Percentiles rank a stretch among this genome's conserved stretches.
phyloP scores from a whole-genome alignment of 2,888 invertebrate genomes.

The Drosophila putrida region DNA sequence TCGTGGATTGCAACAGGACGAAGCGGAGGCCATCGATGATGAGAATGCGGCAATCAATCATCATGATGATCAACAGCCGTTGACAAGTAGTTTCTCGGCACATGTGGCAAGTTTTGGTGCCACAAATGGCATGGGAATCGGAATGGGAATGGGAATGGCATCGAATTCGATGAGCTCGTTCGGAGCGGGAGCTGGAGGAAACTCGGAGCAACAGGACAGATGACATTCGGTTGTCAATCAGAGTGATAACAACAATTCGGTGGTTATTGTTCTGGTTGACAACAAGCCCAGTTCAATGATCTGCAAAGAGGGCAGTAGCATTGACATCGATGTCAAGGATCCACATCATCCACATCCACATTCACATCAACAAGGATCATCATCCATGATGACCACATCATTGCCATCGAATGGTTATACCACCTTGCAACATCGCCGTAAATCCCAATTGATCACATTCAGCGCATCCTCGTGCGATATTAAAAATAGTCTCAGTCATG shows the following conservation, averaged over 20 bases:
- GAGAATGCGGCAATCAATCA: slow-evolving; percentile 83
- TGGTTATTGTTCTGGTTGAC: slow-evolving; percentile 85
- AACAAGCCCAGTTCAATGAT: slow-evolving; percentile 85
- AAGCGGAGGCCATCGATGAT: slow-evolving; percentile 83
- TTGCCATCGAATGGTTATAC: slow-evolving; percentile 71
- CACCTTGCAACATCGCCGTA: slow-evolving; percentile 83
- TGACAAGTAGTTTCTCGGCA: slow-evolving; percentile 81
- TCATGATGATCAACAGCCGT: slow-evolving; percentile 84
- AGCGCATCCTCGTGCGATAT: slow-evolving; percentile 85
- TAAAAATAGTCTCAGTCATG: slow-evolving; percentile 85
- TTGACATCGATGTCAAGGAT: slow-evolving; percentile 63
- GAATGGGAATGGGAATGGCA: slow-evolving; percentile 23
- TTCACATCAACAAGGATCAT: slow-evolving; percentile 4
- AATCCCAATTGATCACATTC: slow-evolving; percentile 84
- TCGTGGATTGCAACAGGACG: slow-evolving; percentile 73
- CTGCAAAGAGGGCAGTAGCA: slow-evolving; percentile 82
- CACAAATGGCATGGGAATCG: slow-evolving; percentile 24
- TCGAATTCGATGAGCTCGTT: slow-evolving; percentile 81
- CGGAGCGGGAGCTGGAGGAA: slow-evolving; percentile 36
- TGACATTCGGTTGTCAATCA: slow-evolving; percentile 85
- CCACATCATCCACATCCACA: slow-evolving; percentile 44
- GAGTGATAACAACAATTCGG: slow-evolving; percentile 84
- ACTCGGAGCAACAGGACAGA: slow-evolving; percentile 71
- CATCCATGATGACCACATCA: slow-evolving; percentile 41
- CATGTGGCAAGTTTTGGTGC: slow-evolving; percentile 27